Percentiles rank a stretch among this genome's conserved stretches.
Conservation (phyloP, 2,797 vertebrate species). For the Anguilla obscura region DNA sequence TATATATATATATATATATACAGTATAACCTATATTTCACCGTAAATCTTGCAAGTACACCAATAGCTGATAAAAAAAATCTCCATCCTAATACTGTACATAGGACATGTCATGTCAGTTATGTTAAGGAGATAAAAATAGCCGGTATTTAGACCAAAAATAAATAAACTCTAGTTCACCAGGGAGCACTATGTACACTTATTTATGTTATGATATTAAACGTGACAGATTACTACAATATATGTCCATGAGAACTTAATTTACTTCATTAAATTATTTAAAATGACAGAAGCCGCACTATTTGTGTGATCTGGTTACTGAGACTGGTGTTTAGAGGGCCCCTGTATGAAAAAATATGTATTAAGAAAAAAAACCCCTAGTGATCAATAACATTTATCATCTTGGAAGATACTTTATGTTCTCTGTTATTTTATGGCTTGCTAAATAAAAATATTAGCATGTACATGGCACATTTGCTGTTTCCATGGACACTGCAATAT, state of each 20-base stretch:
- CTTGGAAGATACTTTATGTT: not conserved
- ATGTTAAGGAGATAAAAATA: not conserved
- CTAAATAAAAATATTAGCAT: slow-evolving; percentile 22
- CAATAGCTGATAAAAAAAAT: not conserved
- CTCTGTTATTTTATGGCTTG: slow-evolving; percentile 4
- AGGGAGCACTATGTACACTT: not conserved
- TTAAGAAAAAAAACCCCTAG: slow-evolving; percentile 4
- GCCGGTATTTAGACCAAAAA: not conserved
- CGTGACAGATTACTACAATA: not conserved
- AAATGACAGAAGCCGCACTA: slow-evolving; percentile 1
- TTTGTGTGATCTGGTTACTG: not conserved
- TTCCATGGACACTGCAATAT: not conserved
- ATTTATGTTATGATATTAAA: not conserved
- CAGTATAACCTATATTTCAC: not conserved
- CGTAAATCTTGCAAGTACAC: not conserved
- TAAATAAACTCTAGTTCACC: not conserved
- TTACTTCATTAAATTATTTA: slow-evolving; percentile 5
- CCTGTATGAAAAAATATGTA: not conserved
- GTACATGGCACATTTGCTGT: slow-evolving; percentile 7
- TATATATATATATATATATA: too few species aligned
- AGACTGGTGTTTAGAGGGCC: not conserved
- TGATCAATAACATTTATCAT: slow-evolving; percentile 13
- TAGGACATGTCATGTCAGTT: not conserved
- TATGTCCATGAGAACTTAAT: not conserved
- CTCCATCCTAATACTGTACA: not conserved